Base-by-base conservation (phyloP, 64 coral and sea anemone species). In the Exaiptasia diaphana region DNA sequence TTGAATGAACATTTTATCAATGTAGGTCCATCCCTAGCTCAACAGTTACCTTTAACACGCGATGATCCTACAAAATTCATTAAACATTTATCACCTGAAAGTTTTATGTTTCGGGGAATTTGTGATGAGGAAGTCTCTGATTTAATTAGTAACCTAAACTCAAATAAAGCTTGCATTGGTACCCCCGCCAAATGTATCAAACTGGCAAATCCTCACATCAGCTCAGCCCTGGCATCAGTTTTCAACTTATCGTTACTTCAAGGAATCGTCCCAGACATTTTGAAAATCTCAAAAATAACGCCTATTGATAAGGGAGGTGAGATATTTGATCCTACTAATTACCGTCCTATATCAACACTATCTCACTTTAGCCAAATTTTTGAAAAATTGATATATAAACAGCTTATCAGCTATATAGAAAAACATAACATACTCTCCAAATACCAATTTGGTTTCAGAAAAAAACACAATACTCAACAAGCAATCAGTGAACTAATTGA, bases 21-120 rank as follows among this genome's bases (percentile, higher is more conserved):
- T 71, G 41, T 80, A 38, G 86, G 75, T 5, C 43, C 38, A 71
- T 14, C 33, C 15, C 32, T 80, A 46, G 74, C 86, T 1, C 43
- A 80, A 28, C 14, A 79, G 17, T 23, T 88, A 13, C 86, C 86
- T 35, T 50, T 15, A 14, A 89, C 35, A n/a, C 17, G 81, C 1
- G 50, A 29, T 38, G 78, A 82, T 24, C 68, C 80, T 36, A 12
- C 17, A 1, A 67, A 34, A 0, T 83, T 59, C 52, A 83, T 90
- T 14, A 71, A 72, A 32, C 0, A 59, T 13, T 65, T 9, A 14
- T 79, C 54, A 3, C 18, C 50, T 3, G 68, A 58, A 55, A 73
- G 76, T 15, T 88, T 88, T 26, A 78, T 80, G 85, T 80, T 79
- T 80, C 74, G 85, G 21, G 50, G 35, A 27, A 87, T 77, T 32